Percentiles rank a stretch among this genome's conserved stretches.
Evolutionary conservation across 2,113 vertebrate species (phyloP).

Genomic region (Lates calcarifer): DNA sequence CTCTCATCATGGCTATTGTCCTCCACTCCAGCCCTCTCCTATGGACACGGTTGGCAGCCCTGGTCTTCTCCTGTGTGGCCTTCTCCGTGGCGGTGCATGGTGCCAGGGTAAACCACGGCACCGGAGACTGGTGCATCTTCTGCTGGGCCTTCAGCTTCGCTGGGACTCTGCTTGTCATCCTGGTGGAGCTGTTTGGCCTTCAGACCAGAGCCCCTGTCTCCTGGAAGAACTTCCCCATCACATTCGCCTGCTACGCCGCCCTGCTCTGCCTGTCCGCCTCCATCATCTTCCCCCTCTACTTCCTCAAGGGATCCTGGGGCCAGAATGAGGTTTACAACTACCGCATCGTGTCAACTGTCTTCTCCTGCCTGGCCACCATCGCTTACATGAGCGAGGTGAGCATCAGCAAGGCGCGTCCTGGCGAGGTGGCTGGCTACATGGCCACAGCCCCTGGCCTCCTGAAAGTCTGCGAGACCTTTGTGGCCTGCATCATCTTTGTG

Average conservation of each 20-base stretch:
- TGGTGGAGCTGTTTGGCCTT: conserved; percentile 87
- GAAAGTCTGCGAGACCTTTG: conserved; percentile 92
- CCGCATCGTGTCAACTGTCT: conserved; percentile 85
- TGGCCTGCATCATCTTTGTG: conserved; percentile 91
- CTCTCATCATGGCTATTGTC: conserved; percentile 81
- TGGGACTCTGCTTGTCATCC: conserved; percentile 86
- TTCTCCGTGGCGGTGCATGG: conserved; percentile 89
- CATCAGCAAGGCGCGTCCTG: conserved; percentile 88
- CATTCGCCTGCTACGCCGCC: conserved; percentile 89
- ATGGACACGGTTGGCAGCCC: conserved; percentile 87
- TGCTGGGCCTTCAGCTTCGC: conserved; percentile 93
- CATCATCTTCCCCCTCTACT: conserved; percentile 90
- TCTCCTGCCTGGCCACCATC: conserved; percentile 89
- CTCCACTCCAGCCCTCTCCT: conserved; percentile 84
- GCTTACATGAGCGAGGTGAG: conserved; percentile 89
- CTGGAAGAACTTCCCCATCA: conserved; percentile 94
- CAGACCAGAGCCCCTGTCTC: conserved; percentile 88
- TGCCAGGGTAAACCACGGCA: conserved; percentile 7
- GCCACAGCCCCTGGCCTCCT: conserved; percentile 90
- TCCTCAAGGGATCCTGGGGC: conserved; percentile 66
- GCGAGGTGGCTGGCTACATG: conserved; percentile 93
- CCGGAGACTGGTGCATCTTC: conserved; percentile 90
- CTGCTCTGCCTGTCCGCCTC: conserved; percentile 92
- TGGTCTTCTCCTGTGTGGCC: conserved; percentile 88
- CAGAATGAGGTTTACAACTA: conserved; percentile 59